Conservation (phyloP, 92 coral and sea anemone species). For the Zoanthus solanderi region DNA sequence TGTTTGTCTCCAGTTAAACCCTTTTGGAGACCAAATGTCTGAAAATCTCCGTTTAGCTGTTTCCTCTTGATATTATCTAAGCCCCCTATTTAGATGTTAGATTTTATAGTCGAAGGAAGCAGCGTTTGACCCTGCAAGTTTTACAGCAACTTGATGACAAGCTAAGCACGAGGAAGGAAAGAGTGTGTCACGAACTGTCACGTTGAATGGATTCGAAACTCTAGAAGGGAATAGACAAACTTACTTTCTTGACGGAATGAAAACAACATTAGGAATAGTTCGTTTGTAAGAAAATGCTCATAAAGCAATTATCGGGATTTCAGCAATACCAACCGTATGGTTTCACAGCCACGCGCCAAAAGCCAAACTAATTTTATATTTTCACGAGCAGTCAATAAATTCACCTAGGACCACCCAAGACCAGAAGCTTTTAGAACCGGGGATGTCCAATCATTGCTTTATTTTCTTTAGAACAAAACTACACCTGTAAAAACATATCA, state of each 20-base stretch:
- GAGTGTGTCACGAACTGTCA: slow-evolving; percentile 42
- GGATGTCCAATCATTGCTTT: slow-evolving; percentile 12
- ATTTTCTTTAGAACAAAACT: slow-evolving; percentile 42
- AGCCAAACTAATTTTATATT: slow-evolving; percentile 1
- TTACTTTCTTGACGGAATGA: slow-evolving; percentile 29
- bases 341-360: slow-evolving; percentile 43
- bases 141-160: slow-evolving; percentile 36
- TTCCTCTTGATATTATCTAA: slow-evolving; percentile 54
- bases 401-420: slow-evolving; percentile 33
- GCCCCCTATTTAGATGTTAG: slow-evolving; percentile 44
- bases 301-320: slow-evolving; percentile 37
- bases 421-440: slow-evolving; percentile 39
- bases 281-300: slow-evolving; percentile 28
- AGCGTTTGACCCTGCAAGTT: slow-evolving; percentile 37
- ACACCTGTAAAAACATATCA: slow-evolving; percentile 64
- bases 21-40: slow-evolving; percentile 50
- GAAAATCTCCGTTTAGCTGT: slow-evolving; percentile 16
- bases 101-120: slow-evolving; percentile 15
- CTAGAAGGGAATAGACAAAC: background rate
- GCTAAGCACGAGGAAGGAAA: slow-evolving; percentile 5
- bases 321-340: slow-evolving; percentile 37
- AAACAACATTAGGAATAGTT: slow-evolving; percentile 5
- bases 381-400: slow-evolving; percentile 37
- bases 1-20: slow-evolving; percentile 42
- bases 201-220: background rate